phyloP scores from a whole-genome alignment of 35 echinoderm and acorn worm species.

The Chiridota heheva region DNA sequence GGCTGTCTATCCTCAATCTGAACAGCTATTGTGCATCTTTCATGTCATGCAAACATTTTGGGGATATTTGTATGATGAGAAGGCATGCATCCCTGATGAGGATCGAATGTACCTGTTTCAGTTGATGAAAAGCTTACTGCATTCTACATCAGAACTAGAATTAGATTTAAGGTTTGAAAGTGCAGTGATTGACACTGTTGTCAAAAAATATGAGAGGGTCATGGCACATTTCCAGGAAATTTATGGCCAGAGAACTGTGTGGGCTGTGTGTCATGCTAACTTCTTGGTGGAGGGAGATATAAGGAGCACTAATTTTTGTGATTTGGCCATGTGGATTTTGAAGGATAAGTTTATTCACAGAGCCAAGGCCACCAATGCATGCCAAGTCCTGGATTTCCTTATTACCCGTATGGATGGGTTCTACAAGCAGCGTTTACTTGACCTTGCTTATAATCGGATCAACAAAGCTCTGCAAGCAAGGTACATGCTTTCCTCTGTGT shows the following conservation, averaged over 20 bases:
- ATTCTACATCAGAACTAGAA: background rate
- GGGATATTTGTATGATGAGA: slow-evolving; percentile 12
- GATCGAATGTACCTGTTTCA: slow-evolving; percentile 22
- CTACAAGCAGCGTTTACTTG: slow-evolving; percentile 1
- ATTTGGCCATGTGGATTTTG: slow-evolving; percentile 14
- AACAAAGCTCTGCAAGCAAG: background rate
- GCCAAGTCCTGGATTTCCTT: slow-evolving; percentile 33
- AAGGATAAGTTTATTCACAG: slow-evolving; percentile 17
- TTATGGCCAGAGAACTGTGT: background rate
- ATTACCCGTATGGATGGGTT: background rate
- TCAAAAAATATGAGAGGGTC: slow-evolving; percentile 5
- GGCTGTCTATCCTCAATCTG: slow-evolving; percentile 10
- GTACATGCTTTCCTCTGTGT: too few relatives aligned
- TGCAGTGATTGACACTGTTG: background rate
- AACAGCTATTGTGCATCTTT: slow-evolving; percentile 13
- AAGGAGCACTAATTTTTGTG: slow-evolving; percentile 12
- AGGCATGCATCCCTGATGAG: background rate
- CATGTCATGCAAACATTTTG: slow-evolving; percentile 39
- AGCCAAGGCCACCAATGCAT: background rate
- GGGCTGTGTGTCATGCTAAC: slow-evolving; percentile 4
- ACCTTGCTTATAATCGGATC: slow-evolving; percentile 17
- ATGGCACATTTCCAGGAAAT: slow-evolving; percentile 16
- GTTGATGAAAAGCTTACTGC: slow-evolving; percentile 19
- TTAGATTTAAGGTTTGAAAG: background rate
- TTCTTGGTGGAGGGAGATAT: too few relatives aligned